phyloP scores from a whole-genome alignment of 1,140 invertebrate genomes.

The Campoletis sonorensis region DNA sequence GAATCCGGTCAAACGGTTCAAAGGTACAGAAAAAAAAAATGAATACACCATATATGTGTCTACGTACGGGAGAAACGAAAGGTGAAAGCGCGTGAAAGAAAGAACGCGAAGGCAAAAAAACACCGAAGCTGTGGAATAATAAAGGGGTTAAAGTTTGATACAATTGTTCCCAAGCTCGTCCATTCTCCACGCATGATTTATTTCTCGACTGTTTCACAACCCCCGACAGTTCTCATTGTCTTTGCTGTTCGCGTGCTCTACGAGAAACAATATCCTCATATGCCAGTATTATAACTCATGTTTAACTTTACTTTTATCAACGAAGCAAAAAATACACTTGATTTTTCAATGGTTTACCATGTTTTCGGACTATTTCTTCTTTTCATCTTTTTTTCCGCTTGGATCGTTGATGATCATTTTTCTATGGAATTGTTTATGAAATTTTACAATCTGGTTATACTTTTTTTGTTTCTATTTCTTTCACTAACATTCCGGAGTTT shows the following conservation, averaged over 20 bases:
- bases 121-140: conserved; percentile 66
- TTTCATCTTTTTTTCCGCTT: no score
- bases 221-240: conserved; percentile 53
- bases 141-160: conserved; percentile 55
- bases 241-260: conserved; percentile 47
- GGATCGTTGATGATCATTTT: no score
- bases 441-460: no score
- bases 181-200: conserved; percentile 63
- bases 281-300: conserved; percentile 10
- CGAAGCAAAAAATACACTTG: no score
- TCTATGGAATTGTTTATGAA: no score
- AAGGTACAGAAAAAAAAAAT: not conserved
- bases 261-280: conserved; percentile 43
- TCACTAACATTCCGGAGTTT: no score
- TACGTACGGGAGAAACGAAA: not conserved
- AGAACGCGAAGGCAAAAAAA: conserved; percentile 60
- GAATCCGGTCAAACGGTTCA: conserved; percentile 64
- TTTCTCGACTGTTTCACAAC: conserved; percentile 55
- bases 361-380: no score
- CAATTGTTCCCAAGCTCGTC: conserved; percentile 57
- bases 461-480: no score
- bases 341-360: no score
- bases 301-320: not conserved
- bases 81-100: conserved; percentile 47
- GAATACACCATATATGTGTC: not conserved